Conservation (phyloP, 2,113 vertebrate species). For the Myrmecobius fasciatus region DNA sequence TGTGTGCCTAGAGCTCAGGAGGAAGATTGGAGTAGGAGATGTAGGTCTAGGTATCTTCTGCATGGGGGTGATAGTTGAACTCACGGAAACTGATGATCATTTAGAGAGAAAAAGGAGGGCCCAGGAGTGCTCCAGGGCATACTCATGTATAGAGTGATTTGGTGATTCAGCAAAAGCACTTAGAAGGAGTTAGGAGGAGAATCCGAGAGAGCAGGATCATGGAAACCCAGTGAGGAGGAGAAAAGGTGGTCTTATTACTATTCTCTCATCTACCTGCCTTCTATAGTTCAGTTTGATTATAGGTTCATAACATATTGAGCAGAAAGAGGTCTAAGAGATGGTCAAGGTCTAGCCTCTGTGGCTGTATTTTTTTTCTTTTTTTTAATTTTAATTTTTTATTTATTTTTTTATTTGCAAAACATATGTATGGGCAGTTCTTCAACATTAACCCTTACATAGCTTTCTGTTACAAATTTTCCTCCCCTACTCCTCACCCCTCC, state of each 20-base stretch:
- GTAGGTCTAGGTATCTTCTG: background rate
- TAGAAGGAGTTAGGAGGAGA: background rate
- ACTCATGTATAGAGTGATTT: background rate
- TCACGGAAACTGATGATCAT: background rate
- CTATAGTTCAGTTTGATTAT: background rate
- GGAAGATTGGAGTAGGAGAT: background rate
- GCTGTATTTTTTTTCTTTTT: slow-evolving; percentile 3
- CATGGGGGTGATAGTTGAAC: background rate
- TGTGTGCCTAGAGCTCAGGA: background rate
- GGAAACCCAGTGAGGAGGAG: background rate
- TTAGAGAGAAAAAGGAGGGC: background rate
- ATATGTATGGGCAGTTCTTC: no score
- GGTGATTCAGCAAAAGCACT: background rate
- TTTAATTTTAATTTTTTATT: no score
- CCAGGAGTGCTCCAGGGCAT: background rate
- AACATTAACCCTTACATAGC: no score
- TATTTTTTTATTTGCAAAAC: no score
- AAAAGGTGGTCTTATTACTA: background rate
- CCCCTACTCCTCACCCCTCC: no score
- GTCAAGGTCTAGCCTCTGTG: background rate
- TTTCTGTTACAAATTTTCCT: no score
- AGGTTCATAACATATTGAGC: background rate
- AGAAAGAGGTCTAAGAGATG: background rate
- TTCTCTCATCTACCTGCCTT: background rate
- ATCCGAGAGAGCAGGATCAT: background rate